Evolutionary conservation across 2,888 invertebrate species (phyloP).

Genomic region (Polyommatus iphigenia): DNA sequence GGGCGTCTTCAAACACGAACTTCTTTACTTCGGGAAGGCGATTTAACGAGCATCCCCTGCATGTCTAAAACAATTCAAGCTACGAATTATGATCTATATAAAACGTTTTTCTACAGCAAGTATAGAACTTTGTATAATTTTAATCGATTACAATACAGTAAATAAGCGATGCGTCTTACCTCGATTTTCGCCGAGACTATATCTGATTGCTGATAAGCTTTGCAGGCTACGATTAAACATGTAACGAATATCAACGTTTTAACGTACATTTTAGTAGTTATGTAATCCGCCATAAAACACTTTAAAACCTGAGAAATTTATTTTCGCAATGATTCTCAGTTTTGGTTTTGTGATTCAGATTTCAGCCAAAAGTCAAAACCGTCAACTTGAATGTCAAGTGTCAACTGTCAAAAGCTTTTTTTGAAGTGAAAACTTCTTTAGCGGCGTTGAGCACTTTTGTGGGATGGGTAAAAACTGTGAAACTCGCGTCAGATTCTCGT

Average conservation of each 20-base stretch:
- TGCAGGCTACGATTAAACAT: constrained; percentile 1
- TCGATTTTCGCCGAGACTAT: constrained; percentile 71
- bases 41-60: constrained; percentile 84
- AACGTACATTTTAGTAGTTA: constrained; percentile 6
- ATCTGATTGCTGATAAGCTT: constrained; percentile 46
- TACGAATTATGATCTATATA: neutral
- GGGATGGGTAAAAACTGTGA: too few relatives aligned
- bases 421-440: too few relatives aligned
- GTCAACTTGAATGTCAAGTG: too few relatives aligned
- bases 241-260: constrained; percentile 13
- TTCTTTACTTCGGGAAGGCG: constrained; percentile 83
- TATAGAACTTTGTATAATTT: neutral
- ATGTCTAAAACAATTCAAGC: constrained; percentile 74
- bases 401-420: too few relatives aligned
- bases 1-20: constrained; percentile 85
- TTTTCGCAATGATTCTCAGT: neutral
- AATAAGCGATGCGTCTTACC: constrained; percentile 55
- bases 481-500: too few relatives aligned
- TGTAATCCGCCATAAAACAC: neutral
- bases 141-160: constrained; percentile 31
- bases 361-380: too few relatives aligned
- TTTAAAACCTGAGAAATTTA: neutral
- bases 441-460: too few relatives aligned
- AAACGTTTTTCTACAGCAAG: neutral
- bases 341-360: neutral